Percentiles rank a stretch among this genome's conserved stretches.
These are phyloP conservation scores for Phthorimaea operculella DNA, from an alignment of 1,140 invertebrate genomes.

Conservation along the genomic window DNA sequence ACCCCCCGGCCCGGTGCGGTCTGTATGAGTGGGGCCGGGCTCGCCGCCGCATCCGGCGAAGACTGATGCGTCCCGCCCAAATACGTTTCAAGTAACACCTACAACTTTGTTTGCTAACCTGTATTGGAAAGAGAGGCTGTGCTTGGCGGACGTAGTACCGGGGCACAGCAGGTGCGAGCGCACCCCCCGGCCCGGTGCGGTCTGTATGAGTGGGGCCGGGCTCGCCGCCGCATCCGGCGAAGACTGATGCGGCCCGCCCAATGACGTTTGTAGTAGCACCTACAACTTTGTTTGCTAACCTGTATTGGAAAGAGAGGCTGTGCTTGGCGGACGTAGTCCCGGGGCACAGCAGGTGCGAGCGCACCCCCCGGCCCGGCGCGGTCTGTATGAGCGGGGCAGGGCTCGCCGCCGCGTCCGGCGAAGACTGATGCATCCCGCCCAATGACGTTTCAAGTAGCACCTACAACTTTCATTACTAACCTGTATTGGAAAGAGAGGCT, in stretches of 20 bases:
- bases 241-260: too few relatives aligned
- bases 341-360: slow-evolving; percentile 33
- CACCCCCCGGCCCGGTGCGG: slow-evolving; percentile 34
- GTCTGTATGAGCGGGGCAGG: slow-evolving; percentile 25
- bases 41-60: too few relatives aligned
- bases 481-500: slow-evolving; percentile 41
- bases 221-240: too few relatives aligned
- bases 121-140: slow-evolving; percentile 42
- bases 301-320: slow-evolving; percentile 40
- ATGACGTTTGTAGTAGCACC: too few relatives aligned
- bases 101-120: slow-evolving; percentile 26
- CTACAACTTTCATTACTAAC: slow-evolving; percentile 22
- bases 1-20: slow-evolving; percentile 33
- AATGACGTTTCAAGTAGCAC: too few relatives aligned
- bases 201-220: slow-evolving; percentile 27
- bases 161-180: slow-evolving; percentile 34
- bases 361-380: slow-evolving; percentile 36
- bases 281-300: too few relatives aligned
- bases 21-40: slow-evolving; percentile 27
- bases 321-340: slow-evolving; percentile 44
- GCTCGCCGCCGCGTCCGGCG: too few relatives aligned
- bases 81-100: too few relatives aligned
- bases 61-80: too few relatives aligned
- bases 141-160: slow-evolving; percentile 38
- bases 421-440: too few relatives aligned